These are phyloP conservation scores for Cistogaster globosa DNA, from an alignment of 2,888 invertebrate species.

Conservation along the genomic window DNA sequence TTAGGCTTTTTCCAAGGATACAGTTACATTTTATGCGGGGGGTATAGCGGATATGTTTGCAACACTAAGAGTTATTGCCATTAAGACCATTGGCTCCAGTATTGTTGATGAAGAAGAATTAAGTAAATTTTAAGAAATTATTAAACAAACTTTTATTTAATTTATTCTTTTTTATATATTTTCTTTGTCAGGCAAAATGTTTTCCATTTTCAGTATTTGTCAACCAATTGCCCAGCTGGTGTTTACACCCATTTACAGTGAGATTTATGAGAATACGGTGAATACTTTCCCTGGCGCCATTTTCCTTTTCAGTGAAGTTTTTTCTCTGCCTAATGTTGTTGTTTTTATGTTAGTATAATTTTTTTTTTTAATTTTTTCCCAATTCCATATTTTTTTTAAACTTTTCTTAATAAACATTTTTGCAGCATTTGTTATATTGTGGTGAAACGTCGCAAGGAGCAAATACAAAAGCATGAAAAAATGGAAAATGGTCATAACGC, in stretches of 20 bases:
- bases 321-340: slow-evolving; percentile 80
- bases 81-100: slow-evolving; percentile 81
- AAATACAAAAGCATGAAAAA: slow-evolving; percentile 25
- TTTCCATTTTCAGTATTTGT: slow-evolving; percentile 81
- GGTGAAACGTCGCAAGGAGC: slow-evolving; percentile 58
- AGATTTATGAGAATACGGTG: slow-evolving; percentile 79
- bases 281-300: slow-evolving; percentile 82
- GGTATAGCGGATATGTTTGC: slow-evolving; percentile 81
- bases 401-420: neutral
- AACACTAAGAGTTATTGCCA: slow-evolving; percentile 80
- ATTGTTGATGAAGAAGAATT: slow-evolving; percentile 81
- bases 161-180: neutral
- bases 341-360: slow-evolving; percentile 80
- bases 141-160: neutral
- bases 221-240: slow-evolving; percentile 81
- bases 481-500: slow-evolving; percentile 25
- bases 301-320: slow-evolving; percentile 81
- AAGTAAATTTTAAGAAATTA: slow-evolving; percentile 74
- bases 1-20: slow-evolving; percentile 79
- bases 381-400: neutral
- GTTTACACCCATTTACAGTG: slow-evolving; percentile 81
- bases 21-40: slow-evolving; percentile 79
- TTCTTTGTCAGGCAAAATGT: slow-evolving; percentile 78
- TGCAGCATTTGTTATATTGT: slow-evolving; percentile 65
- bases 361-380: neutral